Evolutionary conservation across 1,140 invertebrate genomes (phyloP).

Genomic region (Euwallacea similis): DNA sequence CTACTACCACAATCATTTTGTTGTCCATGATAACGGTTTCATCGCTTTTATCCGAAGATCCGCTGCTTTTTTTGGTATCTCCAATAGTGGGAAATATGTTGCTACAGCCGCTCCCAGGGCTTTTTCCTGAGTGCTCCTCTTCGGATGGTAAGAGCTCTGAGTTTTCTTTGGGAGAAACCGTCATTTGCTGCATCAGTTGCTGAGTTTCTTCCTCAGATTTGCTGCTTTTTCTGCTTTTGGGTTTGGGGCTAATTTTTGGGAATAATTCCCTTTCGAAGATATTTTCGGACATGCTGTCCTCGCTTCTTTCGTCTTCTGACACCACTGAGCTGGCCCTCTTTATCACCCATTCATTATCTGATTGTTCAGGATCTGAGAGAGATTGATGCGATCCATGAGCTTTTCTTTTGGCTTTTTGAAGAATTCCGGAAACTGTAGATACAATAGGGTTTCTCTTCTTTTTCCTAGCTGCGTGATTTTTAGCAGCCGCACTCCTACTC

Average conservation of each 20-base stretch:
- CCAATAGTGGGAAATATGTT: conserved; percentile 73
- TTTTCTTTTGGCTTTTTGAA: conserved; percentile 76
- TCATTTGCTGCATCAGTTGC: conserved; percentile 39
- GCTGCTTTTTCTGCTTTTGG: conserved; percentile 56
- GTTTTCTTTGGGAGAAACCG: conserved; percentile 44
- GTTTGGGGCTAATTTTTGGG: conserved; percentile 62
- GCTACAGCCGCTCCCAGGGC: conserved; percentile 61
- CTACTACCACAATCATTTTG: conserved; percentile 56
- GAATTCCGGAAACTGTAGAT: conserved; percentile 75
- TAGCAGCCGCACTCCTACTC: conserved; percentile 52
- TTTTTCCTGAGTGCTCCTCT: conserved; percentile 63
- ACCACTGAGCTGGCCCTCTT: conserved; percentile 64
- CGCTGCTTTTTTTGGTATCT: conserved; percentile 66
- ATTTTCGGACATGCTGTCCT: conserved; percentile 69
- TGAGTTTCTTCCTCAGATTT: conserved; percentile 43
- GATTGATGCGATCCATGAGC: conserved; percentile 59
- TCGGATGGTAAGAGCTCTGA: conserved; percentile 54
- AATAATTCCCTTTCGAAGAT: conserved; percentile 65
- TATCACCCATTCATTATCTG: conserved; percentile 72
- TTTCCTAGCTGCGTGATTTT: conserved; percentile 56
- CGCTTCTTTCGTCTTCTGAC: conserved; percentile 70
- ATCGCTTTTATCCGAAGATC: conserved; percentile 58
- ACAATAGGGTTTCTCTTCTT: conserved; percentile 78
- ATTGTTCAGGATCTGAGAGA: conserved; percentile 75
- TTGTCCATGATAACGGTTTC: conserved; percentile 52